Conservation (phyloP, 2,888 invertebrate genomes). For the Apocheima hispidaria region DNA sequence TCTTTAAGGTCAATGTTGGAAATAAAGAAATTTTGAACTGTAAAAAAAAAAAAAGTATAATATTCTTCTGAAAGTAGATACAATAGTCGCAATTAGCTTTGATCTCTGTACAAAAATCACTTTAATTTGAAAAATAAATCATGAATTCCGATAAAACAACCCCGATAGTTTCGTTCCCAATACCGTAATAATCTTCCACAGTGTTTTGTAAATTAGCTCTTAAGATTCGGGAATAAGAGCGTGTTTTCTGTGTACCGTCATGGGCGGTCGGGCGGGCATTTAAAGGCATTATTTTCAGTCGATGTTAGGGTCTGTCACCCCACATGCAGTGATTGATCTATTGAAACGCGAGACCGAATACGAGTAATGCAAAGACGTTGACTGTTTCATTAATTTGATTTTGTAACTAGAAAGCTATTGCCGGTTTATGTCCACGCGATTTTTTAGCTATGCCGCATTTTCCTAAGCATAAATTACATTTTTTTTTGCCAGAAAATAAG, state of each 20-base stretch:
- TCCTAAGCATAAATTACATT: neutral
- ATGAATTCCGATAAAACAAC: neutral
- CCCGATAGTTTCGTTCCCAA: neutral
- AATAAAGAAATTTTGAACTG: too few relatives aligned
- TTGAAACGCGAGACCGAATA: slow-evolving; percentile 33
- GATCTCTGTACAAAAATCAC: neutral
- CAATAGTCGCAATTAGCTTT: neutral
- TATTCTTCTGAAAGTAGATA: too few relatives aligned
- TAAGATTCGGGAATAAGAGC: slow-evolving; percentile 56
- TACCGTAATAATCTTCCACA: slow-evolving; percentile 70
- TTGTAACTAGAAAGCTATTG: neutral
- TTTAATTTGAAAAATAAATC: neutral
- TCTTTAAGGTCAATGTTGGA: too few relatives aligned
- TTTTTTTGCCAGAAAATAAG: too few relatives aligned
- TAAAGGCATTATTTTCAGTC: slow-evolving; percentile 42
- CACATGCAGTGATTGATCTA: slow-evolving; percentile 45
- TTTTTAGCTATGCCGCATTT: neutral
- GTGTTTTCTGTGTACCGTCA: slow-evolving; percentile 39
- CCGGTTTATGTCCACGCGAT: neutral
- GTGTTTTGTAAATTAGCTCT: slow-evolving; percentile 65
- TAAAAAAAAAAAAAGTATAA: too few relatives aligned
- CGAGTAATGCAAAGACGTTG: slow-evolving; percentile 1
- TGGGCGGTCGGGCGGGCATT: slow-evolving; percentile 29
- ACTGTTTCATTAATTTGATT: slow-evolving; percentile 9
- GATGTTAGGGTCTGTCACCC: slow-evolving; percentile 33